These are phyloP conservation scores for Phylloscopus whistleri DNA, from an alignment of 2,113 vertebrate species.

Conservation along the genomic window DNA sequence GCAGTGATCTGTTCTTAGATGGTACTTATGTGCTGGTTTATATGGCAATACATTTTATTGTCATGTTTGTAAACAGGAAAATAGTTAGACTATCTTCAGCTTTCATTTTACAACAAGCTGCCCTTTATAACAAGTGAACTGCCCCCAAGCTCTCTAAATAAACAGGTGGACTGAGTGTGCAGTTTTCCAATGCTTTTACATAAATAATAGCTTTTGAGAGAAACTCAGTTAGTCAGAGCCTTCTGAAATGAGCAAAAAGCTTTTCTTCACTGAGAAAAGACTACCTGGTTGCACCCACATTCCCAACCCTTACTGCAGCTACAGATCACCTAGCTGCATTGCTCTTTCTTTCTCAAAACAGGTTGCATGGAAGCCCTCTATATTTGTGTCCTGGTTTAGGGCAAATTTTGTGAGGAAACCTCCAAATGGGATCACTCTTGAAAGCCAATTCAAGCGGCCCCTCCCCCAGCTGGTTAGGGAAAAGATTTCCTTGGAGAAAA, in stretches of 20 bases:
- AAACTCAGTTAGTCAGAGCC: background rate
- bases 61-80: background rate
- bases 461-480: background rate
- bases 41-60: background rate
- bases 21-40: background rate
- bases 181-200: background rate
- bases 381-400: background rate
- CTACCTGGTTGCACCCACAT: background rate
- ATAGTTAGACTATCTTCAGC: background rate
- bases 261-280: background rate
- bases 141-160: background rate
- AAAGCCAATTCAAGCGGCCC: background rate
- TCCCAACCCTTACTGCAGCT: background rate
- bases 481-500: no score
- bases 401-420: background rate
- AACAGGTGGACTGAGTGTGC: background rate
- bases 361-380: background rate
- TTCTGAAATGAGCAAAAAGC: background rate
- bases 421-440: background rate
- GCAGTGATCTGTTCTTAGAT: background rate
- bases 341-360: background rate
- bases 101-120: background rate
- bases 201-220: background rate
- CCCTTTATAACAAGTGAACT: background rate
- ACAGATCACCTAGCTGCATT: background rate